A percentile compares a stretch with the other conserved stretches of the same genome.
These are phyloP conservation scores for Eristalis intricaria DNA, from an alignment of 2,888 invertebrate species.

Conservation along the genomic window DNA sequence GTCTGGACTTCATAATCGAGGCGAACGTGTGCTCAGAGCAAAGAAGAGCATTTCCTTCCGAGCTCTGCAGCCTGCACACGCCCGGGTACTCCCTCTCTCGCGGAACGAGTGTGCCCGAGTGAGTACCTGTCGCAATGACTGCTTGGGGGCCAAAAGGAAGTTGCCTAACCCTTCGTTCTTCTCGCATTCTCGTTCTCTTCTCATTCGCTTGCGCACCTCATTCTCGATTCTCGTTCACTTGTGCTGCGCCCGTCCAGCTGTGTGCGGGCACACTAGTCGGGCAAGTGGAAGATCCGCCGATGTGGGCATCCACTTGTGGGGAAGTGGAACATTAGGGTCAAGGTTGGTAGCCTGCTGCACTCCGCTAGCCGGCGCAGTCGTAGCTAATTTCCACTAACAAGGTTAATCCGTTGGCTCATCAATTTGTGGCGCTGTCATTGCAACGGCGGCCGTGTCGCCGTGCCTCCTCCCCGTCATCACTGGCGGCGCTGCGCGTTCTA, in stretches of 20 bases:
- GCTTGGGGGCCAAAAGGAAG: constrained; percentile 33
- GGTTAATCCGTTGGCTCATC: constrained; percentile 62
- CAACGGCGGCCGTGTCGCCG: constrained; percentile 6
- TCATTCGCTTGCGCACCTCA: not conserved
- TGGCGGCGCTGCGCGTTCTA: constrained; percentile 27
- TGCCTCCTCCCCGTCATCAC: not conserved
- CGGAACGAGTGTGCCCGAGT: not conserved
- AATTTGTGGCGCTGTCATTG: constrained; percentile 59
- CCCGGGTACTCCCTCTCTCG: not conserved
- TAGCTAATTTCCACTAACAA: constrained; percentile 61
- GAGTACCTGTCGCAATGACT: constrained; percentile 1
- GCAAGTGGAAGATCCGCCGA: not conserved
- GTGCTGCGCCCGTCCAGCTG: not conserved
- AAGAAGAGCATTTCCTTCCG: constrained; percentile 36
- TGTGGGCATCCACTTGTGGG: constrained; percentile 24
- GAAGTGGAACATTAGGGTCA: constrained; percentile 63
- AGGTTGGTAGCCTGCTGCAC: constrained; percentile 52
- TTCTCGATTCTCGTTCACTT: constrained; percentile 27
- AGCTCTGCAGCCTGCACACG: not conserved
- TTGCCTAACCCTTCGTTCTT: constrained; percentile 12
- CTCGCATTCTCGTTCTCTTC: constrained; percentile 17
- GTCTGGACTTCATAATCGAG: constrained; percentile 18
- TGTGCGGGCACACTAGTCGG: not conserved
- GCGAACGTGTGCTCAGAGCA: not conserved
- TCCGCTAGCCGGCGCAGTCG: constrained; percentile 4